phyloP scores from a whole-genome alignment of 2,797 vertebrate species.

The Phaenicophaeus curvirostris region DNA sequence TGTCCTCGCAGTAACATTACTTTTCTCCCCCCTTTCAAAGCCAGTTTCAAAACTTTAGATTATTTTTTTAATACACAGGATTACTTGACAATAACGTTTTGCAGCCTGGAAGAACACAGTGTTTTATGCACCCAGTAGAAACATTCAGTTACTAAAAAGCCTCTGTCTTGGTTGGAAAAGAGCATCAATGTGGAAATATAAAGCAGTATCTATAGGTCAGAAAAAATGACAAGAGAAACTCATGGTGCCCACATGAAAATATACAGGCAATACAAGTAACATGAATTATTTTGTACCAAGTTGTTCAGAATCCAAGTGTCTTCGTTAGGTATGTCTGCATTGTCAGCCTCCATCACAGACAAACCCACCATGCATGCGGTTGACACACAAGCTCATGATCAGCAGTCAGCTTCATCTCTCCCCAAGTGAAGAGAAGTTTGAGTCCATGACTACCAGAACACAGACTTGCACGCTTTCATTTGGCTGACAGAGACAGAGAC shows the following conservation, averaged over 20 bases:
- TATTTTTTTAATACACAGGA: neutral
- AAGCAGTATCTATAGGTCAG: neutral
- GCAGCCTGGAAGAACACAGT: neutral
- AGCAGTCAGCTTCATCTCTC: neutral
- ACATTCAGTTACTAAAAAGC: neutral
- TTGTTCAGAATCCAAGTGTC: neutral
- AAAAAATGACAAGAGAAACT: neutral
- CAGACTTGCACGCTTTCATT: fast-evolving
- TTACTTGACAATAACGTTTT: neutral
- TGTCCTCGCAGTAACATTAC: neutral
- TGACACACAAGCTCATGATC: neutral
- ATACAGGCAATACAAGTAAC: neutral
- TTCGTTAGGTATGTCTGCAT: neutral
- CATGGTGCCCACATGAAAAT: neutral
- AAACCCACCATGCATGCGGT: neutral
- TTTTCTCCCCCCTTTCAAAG: neutral
- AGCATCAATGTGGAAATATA: neutral
- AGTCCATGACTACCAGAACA: neutral
- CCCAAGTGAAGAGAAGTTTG: neutral
- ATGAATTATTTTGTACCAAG: neutral
- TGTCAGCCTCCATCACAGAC: neutral
- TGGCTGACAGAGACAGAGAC: neutral
- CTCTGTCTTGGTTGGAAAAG: neutral
- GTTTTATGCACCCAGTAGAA: neutral
- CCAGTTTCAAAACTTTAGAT: neutral